phyloP scores from a whole-genome alignment of 2,113 vertebrate genomes.

The Scolopax mira region DNA sequence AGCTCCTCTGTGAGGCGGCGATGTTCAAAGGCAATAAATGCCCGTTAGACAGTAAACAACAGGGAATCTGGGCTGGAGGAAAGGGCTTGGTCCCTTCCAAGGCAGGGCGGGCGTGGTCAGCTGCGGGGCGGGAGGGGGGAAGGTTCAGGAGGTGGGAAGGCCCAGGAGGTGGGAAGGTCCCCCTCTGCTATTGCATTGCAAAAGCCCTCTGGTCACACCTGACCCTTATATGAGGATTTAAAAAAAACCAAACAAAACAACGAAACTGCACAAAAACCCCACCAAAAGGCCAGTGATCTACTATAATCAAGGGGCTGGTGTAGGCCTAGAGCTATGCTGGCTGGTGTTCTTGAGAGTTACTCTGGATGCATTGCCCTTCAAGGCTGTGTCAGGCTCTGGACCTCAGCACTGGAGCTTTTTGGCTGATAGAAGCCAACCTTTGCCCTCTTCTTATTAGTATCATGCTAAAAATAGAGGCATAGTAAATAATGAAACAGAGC shows the following conservation, averaged over 20 bases:
- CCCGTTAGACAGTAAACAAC: accelerated
- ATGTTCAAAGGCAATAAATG: too few relatives aligned
- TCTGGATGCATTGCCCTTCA: accelerated
- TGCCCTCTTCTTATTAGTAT: background rate
- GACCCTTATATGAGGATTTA: background rate
- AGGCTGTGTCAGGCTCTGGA: accelerated
- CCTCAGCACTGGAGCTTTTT: accelerated
- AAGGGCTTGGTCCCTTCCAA: too few relatives aligned
- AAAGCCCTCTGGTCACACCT: background rate
- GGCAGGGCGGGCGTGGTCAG: accelerated
- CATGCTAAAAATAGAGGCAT: background rate
- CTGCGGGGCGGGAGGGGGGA: background rate
- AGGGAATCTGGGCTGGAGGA: too few relatives aligned
- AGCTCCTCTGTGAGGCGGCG: background rate
- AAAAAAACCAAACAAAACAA: background rate
- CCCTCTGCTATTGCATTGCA: accelerated
- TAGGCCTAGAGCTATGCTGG: background rate
- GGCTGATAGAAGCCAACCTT: background rate
- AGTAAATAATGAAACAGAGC: background rate
- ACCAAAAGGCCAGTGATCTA: accelerated
- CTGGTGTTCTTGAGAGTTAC: background rate
- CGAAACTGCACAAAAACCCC: accelerated
- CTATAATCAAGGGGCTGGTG: accelerated
- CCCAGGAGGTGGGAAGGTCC: background rate
- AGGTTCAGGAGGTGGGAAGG: too few relatives aligned